These are phyloP conservation scores for Microctonus aethiopoides DNA, from an alignment of 2,888 invertebrate species.

Conservation along the genomic window DNA sequence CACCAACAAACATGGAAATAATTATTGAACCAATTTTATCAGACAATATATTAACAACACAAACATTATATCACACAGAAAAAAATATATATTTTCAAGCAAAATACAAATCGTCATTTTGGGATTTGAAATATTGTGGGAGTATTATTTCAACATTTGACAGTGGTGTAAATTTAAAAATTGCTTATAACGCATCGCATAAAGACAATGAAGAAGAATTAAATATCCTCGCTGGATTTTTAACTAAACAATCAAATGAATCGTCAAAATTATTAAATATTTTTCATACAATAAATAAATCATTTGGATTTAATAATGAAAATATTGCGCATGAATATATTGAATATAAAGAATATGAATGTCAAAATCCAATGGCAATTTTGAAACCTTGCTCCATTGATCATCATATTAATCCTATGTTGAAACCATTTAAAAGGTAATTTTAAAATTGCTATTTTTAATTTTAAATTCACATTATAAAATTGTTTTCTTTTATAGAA, in stretches of 20 bases:
- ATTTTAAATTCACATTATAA: neutral
- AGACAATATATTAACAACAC: constrained; percentile 23
- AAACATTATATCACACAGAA: constrained; percentile 37
- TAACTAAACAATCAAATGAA: constrained; percentile 11
- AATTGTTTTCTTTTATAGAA: constrained; percentile 34
- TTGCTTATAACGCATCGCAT: constrained; percentile 46
- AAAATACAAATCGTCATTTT: constrained; percentile 39
- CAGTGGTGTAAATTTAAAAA: constrained; percentile 36
- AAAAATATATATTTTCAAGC: constrained; percentile 47
- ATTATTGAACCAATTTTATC: constrained; percentile 40
- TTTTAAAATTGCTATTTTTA: neutral
- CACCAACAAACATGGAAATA: constrained; percentile 45
- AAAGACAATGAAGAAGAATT: constrained; percentile 5
- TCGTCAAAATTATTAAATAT: constrained; percentile 12
- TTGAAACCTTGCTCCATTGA: constrained; percentile 45
- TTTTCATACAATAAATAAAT: constrained; percentile 33
- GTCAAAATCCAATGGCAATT: constrained; percentile 47
- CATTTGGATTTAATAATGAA: constrained; percentile 35
- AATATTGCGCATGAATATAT: constrained; percentile 10
- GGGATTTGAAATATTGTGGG: constrained; percentile 33
- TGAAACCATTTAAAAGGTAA: constrained; percentile 44
- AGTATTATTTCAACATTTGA: constrained; percentile 42
- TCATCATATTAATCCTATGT: constrained; percentile 42
- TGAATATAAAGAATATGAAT: constrained; percentile 35
- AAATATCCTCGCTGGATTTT: constrained; percentile 48